These are phyloP conservation scores for Drosophila austrosaltans DNA, from an alignment of 2,888 invertebrate species.

Conservation along the genomic window DNA sequence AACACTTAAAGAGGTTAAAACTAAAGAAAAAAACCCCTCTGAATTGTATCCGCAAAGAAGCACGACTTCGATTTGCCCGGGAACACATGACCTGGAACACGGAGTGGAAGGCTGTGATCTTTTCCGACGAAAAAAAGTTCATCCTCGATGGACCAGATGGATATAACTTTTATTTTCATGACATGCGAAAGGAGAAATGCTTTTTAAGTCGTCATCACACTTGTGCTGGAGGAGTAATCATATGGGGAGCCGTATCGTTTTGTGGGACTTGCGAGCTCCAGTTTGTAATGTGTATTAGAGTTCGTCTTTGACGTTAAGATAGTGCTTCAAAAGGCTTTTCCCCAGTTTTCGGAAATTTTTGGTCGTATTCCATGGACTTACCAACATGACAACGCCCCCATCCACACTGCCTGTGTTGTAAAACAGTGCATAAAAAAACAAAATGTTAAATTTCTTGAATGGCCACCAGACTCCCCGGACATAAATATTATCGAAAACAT, in stretches of 20 bases:
- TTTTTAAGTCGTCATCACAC: constrained; percentile 24
- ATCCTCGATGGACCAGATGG: constrained; percentile 15
- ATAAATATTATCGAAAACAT: too few relatives aligned
- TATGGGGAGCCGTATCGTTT: constrained; percentile 12
- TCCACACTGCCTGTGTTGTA: too few relatives aligned
- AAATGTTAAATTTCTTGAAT: too few relatives aligned
- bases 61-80: constrained; percentile 1
- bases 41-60: not conserved
- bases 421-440: too few relatives aligned
- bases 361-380: too few relatives aligned
- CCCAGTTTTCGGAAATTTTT: too few relatives aligned
- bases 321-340: too few relatives aligned
- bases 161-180: constrained; percentile 22
- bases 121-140: not conserved
- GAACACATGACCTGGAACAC: not conserved
- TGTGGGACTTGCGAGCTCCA: too few relatives aligned
- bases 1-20: not conserved
- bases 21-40: not conserved
- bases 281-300: too few relatives aligned
- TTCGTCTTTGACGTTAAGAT: too few relatives aligned
- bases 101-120: not conserved
- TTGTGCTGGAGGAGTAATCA: not conserved
- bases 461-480: too few relatives aligned
- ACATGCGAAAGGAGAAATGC: not conserved
- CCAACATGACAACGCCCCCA: too few relatives aligned